phyloP scores from a whole-genome alignment of 2,113 vertebrate species.

The Sisor rabdophorus region DNA sequence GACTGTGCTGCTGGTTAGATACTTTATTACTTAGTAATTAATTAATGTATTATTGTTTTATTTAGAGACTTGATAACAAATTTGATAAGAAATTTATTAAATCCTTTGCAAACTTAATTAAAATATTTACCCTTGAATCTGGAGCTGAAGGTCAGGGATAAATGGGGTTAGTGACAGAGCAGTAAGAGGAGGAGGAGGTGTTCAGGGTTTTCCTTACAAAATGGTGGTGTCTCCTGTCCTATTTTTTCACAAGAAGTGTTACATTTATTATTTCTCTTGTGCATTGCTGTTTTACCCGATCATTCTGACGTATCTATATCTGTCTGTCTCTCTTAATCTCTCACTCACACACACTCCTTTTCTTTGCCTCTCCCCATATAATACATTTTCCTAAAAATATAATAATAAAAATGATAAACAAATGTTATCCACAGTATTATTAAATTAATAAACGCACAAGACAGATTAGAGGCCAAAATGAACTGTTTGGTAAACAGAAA shows the following conservation, averaged over 20 bases:
- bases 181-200: not conserved
- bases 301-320: too few species aligned
- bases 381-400: conserved; percentile 27
- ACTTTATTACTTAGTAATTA: not conserved
- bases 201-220: not conserved
- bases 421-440: not conserved
- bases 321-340: not conserved
- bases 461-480: not conserved
- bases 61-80: not conserved
- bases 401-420: not conserved
- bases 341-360: too few species aligned
- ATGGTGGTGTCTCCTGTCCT: conserved; percentile 58
- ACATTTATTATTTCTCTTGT: too few species aligned
- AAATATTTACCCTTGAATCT: conserved; percentile 5
- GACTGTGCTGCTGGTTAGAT: conserved; percentile 84
- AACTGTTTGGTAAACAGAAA: not conserved
- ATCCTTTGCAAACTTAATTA: not conserved
- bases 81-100: not conserved
- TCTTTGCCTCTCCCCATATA: not conserved
- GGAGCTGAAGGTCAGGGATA: conserved; percentile 11
- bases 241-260: conserved; percentile 63
- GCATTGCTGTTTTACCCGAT: too few species aligned
- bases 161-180: not conserved
- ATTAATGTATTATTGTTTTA: not conserved
- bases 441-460: not conserved